Conservation (phyloP, 2,888 invertebrate genomes). For the Orchesellides sinensis region DNA sequence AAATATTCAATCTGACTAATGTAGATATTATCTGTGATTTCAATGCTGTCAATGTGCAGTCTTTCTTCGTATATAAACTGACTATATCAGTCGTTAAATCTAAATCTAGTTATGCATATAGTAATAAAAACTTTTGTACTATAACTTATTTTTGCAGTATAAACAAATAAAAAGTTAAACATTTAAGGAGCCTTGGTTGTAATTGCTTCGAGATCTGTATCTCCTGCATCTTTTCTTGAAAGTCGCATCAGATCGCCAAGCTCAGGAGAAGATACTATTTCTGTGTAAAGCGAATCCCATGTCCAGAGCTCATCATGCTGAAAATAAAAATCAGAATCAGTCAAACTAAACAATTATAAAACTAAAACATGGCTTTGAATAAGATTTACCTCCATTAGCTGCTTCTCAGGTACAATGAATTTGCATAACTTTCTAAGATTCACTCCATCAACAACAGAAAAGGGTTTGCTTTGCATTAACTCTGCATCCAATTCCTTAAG, state of each 20-base stretch:
- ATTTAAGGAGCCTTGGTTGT: slow-evolving; percentile 34
- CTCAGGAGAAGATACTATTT: slow-evolving; percentile 69
- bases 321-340: neutral
- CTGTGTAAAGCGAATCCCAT: slow-evolving; percentile 71
- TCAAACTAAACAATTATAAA: too few relatives aligned
- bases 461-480: slow-evolving; percentile 70
- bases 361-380: too few relatives aligned
- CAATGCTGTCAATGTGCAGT: neutral
- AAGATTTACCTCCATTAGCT: slow-evolving; percentile 65
- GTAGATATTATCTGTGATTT: neutral
- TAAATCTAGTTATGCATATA: neutral
- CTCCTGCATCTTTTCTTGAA: slow-evolving; percentile 39
- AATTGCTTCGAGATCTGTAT: slow-evolving; percentile 45
- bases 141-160: neutral
- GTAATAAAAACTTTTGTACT: neutral
- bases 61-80: neutral
- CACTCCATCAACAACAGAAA: slow-evolving; percentile 72
- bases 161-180: too few relatives aligned
- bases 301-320: slow-evolving; percentile 72
- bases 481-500: slow-evolving; percentile 74
- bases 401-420: slow-evolving; percentile 72
- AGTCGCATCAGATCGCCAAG: slow-evolving; percentile 55
- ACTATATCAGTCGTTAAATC: neutral
- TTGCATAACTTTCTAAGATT: slow-evolving; percentile 69
- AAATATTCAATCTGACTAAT: neutral